These are phyloP conservation scores for Anthopleura xanthogrammica DNA, from an alignment of 92 coral and sea anemone genomes.

Conservation along the genomic window DNA sequence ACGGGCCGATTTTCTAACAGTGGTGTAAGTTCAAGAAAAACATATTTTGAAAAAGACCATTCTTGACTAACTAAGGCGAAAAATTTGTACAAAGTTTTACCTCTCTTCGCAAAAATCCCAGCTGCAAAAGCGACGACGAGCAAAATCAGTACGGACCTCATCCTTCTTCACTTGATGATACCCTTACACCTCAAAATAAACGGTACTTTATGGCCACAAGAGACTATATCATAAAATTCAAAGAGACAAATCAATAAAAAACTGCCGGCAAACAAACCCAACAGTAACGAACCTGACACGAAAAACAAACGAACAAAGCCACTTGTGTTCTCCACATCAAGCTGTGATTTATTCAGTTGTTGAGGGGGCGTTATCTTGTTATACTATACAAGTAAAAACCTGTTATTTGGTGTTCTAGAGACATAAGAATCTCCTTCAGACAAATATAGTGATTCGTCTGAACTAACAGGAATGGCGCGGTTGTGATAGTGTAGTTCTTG, in stretches of 20 bases:
- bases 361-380: neutral
- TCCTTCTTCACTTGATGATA: neutral
- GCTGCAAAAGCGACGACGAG: conserved; percentile 12
- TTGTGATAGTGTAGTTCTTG: neutral
- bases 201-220: neutral
- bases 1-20: no score
- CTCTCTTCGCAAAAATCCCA: conserved; percentile 24
- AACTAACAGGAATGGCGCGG: neutral
- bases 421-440: neutral
- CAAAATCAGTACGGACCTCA: conserved; percentile 18
- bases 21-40: no score
- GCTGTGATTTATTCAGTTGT: neutral
- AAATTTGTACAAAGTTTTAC: neutral
- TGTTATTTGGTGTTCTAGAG: neutral
- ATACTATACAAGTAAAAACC: neutral
- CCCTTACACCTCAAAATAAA: neutral
- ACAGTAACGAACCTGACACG: neutral
- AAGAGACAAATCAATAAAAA: neutral
- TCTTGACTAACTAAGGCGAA: neutral
- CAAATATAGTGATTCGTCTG: neutral
- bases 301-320: neutral
- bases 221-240: neutral
- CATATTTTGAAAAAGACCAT: no score
- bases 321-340: neutral
- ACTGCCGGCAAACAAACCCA: neutral